A percentile compares a stretch with the other conserved stretches of the same genome.
These are phyloP conservation scores for Enteromius unitaeniatus DNA, from an alignment of 2,797 vertebrate genomes.

Conservation along the genomic window DNA sequence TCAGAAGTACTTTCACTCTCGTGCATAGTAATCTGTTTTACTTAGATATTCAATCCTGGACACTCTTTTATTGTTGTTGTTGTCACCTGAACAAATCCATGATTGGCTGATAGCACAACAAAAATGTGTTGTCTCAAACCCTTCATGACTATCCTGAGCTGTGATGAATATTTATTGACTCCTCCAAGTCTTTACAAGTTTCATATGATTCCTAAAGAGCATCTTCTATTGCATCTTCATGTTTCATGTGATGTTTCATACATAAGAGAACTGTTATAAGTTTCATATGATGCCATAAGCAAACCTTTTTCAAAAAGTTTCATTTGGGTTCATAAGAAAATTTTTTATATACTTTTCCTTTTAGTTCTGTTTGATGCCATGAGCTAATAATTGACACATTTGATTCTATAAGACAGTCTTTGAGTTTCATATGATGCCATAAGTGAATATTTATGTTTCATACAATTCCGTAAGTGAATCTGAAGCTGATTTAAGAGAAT, in stretches of 20 bases:
- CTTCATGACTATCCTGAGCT: conserved; percentile 10
- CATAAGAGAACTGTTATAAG: not conserved
- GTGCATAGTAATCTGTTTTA: not conserved
- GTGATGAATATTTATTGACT: not conserved
- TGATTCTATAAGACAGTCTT: not conserved
- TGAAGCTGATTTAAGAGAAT: too few species aligned
- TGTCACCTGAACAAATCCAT: not conserved
- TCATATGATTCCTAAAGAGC: not conserved
- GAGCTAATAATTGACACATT: not conserved
- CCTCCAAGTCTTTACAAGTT: not conserved
- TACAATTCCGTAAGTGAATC: too few species aligned
- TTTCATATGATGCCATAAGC: not conserved
- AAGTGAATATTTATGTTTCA: not conserved
- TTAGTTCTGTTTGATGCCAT: not conserved
- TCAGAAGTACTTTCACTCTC: not conserved
- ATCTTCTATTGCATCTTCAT: not conserved
- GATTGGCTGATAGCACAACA: not conserved
- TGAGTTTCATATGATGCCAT: not conserved
- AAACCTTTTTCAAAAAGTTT: not conserved
- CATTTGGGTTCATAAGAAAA: not conserved
- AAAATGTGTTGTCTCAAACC: not conserved
- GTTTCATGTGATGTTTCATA: not conserved
- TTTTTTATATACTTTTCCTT: not conserved
- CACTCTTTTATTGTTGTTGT: not conserved
- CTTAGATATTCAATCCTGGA: not conserved